Evolutionary conservation across 2,888 invertebrate genomes (phyloP), one percentile per base, ranked within the genome.

Genomic region (Desoria tigrina): DNA sequence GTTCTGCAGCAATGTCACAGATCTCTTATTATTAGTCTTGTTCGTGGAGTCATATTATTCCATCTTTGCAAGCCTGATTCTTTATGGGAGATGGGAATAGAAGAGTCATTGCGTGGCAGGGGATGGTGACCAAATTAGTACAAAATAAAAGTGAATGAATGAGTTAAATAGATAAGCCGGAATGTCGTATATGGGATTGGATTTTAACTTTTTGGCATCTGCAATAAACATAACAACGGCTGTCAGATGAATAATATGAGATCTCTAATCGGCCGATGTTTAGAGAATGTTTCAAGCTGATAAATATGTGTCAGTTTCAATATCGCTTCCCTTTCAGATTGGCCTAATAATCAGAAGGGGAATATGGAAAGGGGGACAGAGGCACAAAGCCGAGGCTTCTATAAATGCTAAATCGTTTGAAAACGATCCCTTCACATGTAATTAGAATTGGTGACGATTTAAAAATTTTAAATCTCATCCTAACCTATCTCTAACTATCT

Each of bases 181-280:
- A n/a, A 45, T 45, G 51, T 51, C 51, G 24, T 51, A 51, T 51
- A 51, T 16, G 51, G 51, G 7, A 24, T 51, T 23, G 24, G 24
- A 51, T 51, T 51, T 51, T 24, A 51, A 14, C 11, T 51, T 51
- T 26, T 16, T 4, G 26, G 24, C 14, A 6, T 24, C 14, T 24
- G 24, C 9, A 4, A 6, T 26, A 18, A 23, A 26, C 21, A 7
- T 6, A 6, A 45, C 6, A 18, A 45, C n/a, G 45, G 6, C 16
- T 45, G 6, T 16, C 4, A 32, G 32, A n/a, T n/a, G n/a, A n/a
- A n/a, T n/a, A 39, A 39, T 39, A 16, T 39, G 39, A 11, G 39
- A n/a, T n/a, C n/a, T n/a, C n/a, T n/a, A n/a, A n/a, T n/a, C n/a
- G n/a, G n/a, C n/a, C n/a, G n/a, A n/a, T n/a, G n/a, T n/a, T n/a